Evolutionary conservation across 2,888 invertebrate genomes (phyloP), one percentile per base, ranked within the genome.

Genomic region (Scaptomyza flava): DNA sequence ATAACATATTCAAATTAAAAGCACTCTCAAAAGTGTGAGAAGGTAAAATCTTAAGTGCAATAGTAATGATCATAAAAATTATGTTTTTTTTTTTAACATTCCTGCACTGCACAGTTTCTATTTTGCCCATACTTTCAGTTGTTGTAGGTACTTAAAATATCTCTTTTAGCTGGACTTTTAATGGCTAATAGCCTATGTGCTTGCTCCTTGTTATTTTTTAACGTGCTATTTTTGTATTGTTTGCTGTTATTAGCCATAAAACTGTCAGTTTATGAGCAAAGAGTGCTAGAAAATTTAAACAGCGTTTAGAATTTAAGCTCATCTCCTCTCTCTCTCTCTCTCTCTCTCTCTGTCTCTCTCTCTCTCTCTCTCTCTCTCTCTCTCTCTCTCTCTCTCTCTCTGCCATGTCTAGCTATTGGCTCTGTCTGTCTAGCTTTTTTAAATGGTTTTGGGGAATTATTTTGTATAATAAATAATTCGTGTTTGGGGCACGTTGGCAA

Each of bases 401-500:
- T 17, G 17, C 1, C 17, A 1, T 17, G 17, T 48, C 14, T 52
- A 48, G 61, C 41, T 48, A 48, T 41, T 41, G 54, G 11, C 17
- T 38, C 8, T 12, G n/a, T 11, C 36, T 76, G 45, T 41, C 45
- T 47, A 4, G 52, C 43, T 52, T 46, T 43, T 31, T 54, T 20
- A 46, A 50, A 60, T 12, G 51, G 51, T 61, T 54, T 68, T 33
- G 42, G 47, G 61, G 59, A 20, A 66, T 41, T 52, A 46, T 86
- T 65, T 68, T 27, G 27, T 27, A 74, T 68, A 70, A 78, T 74
- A 72, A 79, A 78, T 78, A 72, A 79, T 72, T 82, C 67, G 80
- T 61, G 81, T 81, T 74, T 72, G 62, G 61, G 68, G 69, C 70
- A 74, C 79, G 69, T 73, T 81, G 79, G 77, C 75, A 87, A 89